These are phyloP conservation scores for Pithys albifrons DNA, from an alignment of 2,113 vertebrate genomes.

Conservation along the genomic window DNA sequence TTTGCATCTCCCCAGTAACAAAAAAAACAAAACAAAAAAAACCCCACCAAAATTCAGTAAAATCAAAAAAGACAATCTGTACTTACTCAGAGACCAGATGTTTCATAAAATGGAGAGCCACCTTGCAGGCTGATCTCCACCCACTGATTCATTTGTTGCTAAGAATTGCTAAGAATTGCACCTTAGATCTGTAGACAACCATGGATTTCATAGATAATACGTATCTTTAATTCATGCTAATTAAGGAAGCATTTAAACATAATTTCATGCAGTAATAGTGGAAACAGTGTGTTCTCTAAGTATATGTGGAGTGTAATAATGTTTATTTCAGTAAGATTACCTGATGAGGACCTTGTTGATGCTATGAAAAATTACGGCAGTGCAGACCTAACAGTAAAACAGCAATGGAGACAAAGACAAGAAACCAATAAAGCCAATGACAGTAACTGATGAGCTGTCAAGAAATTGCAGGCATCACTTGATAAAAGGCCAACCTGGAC, in stretches of 20 bases:
- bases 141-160: not conserved
- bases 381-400: not conserved
- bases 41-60: too few species aligned
- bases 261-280: not conserved
- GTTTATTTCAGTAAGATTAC: not conserved
- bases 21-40: not conserved
- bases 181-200: not conserved
- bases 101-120: not conserved
- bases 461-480: not conserved
- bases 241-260: not conserved
- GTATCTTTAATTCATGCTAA: not conserved
- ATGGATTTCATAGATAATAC: not conserved
- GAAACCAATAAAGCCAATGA: not conserved
- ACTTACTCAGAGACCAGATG: not conserved
- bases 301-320: not conserved
- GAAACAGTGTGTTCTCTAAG: not conserved
- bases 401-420: not conserved
- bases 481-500: not conserved
- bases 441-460: not conserved
- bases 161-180: not conserved
- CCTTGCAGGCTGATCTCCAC: not conserved
- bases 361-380: not conserved
- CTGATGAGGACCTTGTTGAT: not conserved
- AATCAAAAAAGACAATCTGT: not conserved
- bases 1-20: not conserved